A percentile compares a stretch with the other conserved stretches of the same genome.
These are phyloP conservation scores for Muschampia plurimacula DNA, from an alignment of 2,888 invertebrate genomes.

Conservation along the genomic window DNA sequence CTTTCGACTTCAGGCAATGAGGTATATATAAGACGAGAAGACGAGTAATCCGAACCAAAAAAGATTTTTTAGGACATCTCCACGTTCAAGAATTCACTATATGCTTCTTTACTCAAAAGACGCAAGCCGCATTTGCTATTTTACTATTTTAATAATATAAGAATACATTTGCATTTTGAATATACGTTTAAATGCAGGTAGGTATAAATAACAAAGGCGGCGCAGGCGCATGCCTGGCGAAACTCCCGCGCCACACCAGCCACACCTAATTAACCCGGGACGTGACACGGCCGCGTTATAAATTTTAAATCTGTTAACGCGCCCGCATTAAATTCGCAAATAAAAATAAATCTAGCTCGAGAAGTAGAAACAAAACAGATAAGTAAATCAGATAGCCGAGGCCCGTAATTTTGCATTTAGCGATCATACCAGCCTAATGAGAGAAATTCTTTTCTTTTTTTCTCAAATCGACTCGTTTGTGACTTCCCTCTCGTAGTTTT, in stretches of 20 bases:
- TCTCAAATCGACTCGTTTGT: neutral
- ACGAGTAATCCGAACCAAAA: too few relatives aligned
- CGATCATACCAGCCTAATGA: slow-evolving; percentile 32
- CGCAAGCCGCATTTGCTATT: neutral
- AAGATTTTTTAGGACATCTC: too few relatives aligned
- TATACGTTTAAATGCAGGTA: slow-evolving; percentile 34
- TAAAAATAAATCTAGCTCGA: slow-evolving; percentile 51
- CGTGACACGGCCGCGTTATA: slow-evolving; percentile 78
- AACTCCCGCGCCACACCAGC: slow-evolving; percentile 64
- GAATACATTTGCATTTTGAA: slow-evolving; percentile 10
- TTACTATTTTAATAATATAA: neutral
- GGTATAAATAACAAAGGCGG: slow-evolving; percentile 63
- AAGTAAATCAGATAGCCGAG: slow-evolving; percentile 39
- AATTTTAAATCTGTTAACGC: slow-evolving; percentile 73
- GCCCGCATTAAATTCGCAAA: slow-evolving; percentile 61
- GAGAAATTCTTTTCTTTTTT: slow-evolving; percentile 33
- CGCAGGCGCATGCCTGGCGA: slow-evolving; percentile 61
- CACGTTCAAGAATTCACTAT: neutral
- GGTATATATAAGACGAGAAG: too few relatives aligned
- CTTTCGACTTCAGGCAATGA: too few relatives aligned
- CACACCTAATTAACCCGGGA: slow-evolving; percentile 78
- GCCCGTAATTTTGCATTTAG: slow-evolving; percentile 37
- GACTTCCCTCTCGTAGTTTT: neutral
- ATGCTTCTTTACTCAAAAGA: neutral
- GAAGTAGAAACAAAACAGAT: slow-evolving; percentile 49